These are phyloP conservation scores for Seriola quinqueradiata DNA, from an alignment of 2,113 vertebrate species.

Conservation along the genomic window DNA sequence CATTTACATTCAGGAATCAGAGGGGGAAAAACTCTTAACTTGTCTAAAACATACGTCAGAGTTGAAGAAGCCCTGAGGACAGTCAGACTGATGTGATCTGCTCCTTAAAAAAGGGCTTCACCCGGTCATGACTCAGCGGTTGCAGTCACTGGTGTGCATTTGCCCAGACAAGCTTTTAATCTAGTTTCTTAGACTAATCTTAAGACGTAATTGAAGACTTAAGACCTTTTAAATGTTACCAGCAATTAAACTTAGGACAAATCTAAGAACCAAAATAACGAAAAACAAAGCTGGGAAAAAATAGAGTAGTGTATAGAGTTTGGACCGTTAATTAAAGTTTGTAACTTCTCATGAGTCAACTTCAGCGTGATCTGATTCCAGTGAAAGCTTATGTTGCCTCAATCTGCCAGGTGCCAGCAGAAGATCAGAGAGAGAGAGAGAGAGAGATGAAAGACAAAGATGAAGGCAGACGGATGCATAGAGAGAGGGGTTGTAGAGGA, in stretches of 20 bases:
- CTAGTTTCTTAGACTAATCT: not conserved
- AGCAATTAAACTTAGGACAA: not conserved
- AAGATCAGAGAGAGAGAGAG: not conserved
- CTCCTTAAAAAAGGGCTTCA: constrained; percentile 9
- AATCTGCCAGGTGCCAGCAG: constrained; percentile 18
- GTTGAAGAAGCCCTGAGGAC: not conserved
- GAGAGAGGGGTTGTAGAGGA: not conserved
- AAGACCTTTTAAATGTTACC: not conserved
- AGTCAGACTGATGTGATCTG: constrained; percentile 24
- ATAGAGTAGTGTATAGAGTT: not conserved
- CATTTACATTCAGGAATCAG: not conserved
- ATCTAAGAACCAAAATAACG: not conserved
- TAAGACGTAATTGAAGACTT: not conserved
- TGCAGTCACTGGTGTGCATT: constrained; percentile 15
- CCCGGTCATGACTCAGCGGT: constrained; percentile 49
- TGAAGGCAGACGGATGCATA: not conserved
- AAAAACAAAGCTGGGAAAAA: not conserved
- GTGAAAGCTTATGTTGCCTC: not conserved
- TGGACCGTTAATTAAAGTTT: constrained; percentile 14
- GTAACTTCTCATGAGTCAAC: not conserved
- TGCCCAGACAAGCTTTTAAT: constrained; percentile 47
- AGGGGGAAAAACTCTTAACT: not conserved
- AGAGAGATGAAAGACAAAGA: constrained; percentile 8
- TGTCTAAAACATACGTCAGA: not conserved
- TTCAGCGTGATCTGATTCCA: not conserved